A percentile compares a stretch with the other conserved stretches of the same genome.
Evolutionary conservation across 2,113 vertebrate species (phyloP).

Genomic region (Callionymus lyra): DNA sequence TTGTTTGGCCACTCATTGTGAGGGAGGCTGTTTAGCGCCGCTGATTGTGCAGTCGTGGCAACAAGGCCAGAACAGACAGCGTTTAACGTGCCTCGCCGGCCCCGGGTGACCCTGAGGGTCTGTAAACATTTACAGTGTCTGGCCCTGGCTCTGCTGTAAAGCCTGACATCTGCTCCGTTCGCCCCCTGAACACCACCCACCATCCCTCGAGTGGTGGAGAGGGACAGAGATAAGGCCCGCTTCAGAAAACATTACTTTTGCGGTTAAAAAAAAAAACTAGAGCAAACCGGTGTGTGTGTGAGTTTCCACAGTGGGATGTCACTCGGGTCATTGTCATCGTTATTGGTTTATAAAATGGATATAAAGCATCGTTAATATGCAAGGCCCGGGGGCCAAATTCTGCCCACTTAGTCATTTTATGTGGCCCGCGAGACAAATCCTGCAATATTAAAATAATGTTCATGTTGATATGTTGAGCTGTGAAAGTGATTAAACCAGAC

Average conservation of each 20-base stretch:
- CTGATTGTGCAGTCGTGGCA: constrained; percentile 65
- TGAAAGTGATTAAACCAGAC: too few relatives aligned
- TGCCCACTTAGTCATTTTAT: too few relatives aligned
- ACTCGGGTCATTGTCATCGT: constrained; percentile 20
- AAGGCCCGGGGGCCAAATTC: too few relatives aligned
- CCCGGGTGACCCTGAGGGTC: constrained; percentile 60
- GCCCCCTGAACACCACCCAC: constrained; percentile 48
- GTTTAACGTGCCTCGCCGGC: constrained; percentile 61
- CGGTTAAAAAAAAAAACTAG: constrained; percentile 27
- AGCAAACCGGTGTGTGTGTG: too few relatives aligned
- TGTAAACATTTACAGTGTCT: constrained; percentile 70
- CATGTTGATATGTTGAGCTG: too few relatives aligned
- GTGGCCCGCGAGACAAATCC: too few relatives aligned
- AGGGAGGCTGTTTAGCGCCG: constrained; percentile 52
- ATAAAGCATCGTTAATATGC: too few relatives aligned
- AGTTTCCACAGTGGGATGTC: constrained; percentile 15
- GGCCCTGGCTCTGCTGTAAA: constrained; percentile 58
- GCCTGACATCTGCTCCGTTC: constrained; percentile 59
- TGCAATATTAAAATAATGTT: too few relatives aligned
- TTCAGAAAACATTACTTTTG: constrained; percentile 19
- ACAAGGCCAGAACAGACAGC: constrained; percentile 54
- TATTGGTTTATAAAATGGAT: too few relatives aligned
- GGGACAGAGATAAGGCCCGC: constrained; percentile 39
- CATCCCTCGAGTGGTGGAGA: constrained; percentile 54
- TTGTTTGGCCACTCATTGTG: constrained; percentile 55